phyloP scores from a whole-genome alignment of 2,888 invertebrate genomes.

The Cheilosia vernalis region DNA sequence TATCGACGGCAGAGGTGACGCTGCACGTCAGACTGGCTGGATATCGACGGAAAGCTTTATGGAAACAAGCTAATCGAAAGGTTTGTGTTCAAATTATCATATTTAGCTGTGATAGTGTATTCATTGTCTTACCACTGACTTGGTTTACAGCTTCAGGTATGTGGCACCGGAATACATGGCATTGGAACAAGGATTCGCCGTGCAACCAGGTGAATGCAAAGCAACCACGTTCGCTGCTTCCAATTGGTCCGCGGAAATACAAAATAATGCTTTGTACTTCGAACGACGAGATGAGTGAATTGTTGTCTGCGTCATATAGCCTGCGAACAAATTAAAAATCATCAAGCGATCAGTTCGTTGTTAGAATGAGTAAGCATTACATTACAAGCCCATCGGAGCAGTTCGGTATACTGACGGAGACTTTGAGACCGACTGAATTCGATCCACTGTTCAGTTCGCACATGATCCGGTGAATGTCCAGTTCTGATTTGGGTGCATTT shows the following conservation, averaged over 20 bases:
- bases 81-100: constrained; percentile 4
- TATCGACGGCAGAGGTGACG: constrained; percentile 85
- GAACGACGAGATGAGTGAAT: constrained; percentile 92
- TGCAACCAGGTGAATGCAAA: constrained; percentile 99
- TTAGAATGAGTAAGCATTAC: constrained; percentile 84
- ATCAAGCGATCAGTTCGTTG: not conserved
- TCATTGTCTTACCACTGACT: constrained; percentile 86
- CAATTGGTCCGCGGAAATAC: constrained; percentile 95
- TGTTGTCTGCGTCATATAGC: constrained; percentile 91
- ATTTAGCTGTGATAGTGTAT: too few relatives aligned
- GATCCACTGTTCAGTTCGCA: constrained; percentile 91
- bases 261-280: constrained; percentile 96
- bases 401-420: constrained; percentile 95
- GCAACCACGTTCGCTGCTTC: constrained; percentile 94
- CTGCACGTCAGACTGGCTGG: constrained; percentile 93
- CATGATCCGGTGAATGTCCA: constrained; percentile 97
- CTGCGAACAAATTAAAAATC: constrained; percentile 82
- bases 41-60: constrained; percentile 95
- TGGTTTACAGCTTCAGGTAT: constrained; percentile 95
- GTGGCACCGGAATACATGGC: constrained; percentile 98
- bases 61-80: constrained; percentile 88
- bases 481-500: constrained; percentile 95
- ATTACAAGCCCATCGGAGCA: constrained; percentile 96
- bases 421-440: constrained; percentile 89
- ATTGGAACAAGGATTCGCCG: constrained; percentile 96